Evolutionary conservation across 64 coral and sea anemone species (phyloP), one percentile per base, ranked within the genome.

Genomic region (Trachythela sp.): DNA sequence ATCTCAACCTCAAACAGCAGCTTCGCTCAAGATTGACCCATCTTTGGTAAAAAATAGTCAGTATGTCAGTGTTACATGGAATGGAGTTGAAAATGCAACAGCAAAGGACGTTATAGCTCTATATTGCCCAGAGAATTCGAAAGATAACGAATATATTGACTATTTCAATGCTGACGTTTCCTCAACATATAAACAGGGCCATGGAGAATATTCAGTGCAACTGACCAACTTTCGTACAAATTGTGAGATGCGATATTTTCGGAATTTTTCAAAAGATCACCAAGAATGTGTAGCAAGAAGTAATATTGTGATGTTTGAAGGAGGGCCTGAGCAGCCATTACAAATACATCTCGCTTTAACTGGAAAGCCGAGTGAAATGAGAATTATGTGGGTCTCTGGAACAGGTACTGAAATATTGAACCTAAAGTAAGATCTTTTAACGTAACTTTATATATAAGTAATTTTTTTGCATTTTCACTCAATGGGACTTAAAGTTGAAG

Each of bases 351-450:
- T 94, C 15, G 90, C 93, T 13, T 49, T 94, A 18, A 94, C 93
- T 48, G 90, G 90, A 49, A 86, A 94, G 26, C 93, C 93, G 41
- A 89, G 86, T 50, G 80, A 94, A 84, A 92, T 94, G 93, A 86
- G 93, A 83, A 86, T 94, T 0, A 98, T 98, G 95, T 98, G 95
- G 95, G 93, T 98, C 48, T 98, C 95, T 40, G 95, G 95, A 35
- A 70, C 93, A 72, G 37, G 95, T 98, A 87, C 89, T 91, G 11
- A 80, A 80, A 72, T 72, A 72, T n/a, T 35, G 68, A 52, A 24
- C 33, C 33, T 72, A 29, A 29, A 72, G n/a, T n/a, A n/a, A n/a
- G n/a, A n/a, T n/a, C n/a, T n/a, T n/a, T n/a, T n/a, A n/a, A n/a
- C n/a, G n/a, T n/a, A n/a, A n/a, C n/a, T n/a, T n/a, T n/a, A n/a